A percentile compares a stretch with the other conserved stretches of the same genome.
Evolutionary conservation across 2,888 invertebrate genomes (phyloP).

Genomic region (Saturnia pavonia): DNA sequence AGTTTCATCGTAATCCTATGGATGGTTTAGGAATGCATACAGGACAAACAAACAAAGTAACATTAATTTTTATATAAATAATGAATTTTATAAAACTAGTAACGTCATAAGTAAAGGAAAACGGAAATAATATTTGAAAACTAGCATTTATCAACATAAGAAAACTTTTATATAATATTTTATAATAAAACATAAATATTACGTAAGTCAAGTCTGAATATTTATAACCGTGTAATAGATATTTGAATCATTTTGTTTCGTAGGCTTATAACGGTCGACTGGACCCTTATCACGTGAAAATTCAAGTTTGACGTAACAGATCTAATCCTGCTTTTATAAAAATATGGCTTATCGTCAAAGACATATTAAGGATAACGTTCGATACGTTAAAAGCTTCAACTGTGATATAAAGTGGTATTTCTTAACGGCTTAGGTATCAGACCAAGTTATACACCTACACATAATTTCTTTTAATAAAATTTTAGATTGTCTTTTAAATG

Average conservation of each 20-base stretch:
- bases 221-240: conserved; percentile 34
- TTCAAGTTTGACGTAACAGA: conserved; percentile 38
- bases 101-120: too few species aligned
- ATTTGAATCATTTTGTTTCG: conserved; percentile 41
- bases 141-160: too few species aligned
- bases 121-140: too few species aligned
- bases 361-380: conserved; percentile 8
- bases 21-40: too few species aligned
- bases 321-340: conserved; percentile 17
- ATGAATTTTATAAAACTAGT: too few species aligned
- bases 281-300: conserved; percentile 48
- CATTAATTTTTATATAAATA: too few species aligned
- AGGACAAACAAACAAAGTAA: too few species aligned
- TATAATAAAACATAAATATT: background rate
- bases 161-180: background rate
- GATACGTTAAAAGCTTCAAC: conserved; percentile 17
- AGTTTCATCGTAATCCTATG: too few species aligned
- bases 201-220: background rate
- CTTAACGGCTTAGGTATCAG: conserved; percentile 7
- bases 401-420: conserved; percentile 14
- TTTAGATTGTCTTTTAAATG: too few species aligned
- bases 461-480: background rate
- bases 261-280: conserved; percentile 40
- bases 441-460: background rate
- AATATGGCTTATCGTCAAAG: conserved; percentile 17